A percentile compares a stretch with the other conserved stretches of the same genome.
phyloP scores from a whole-genome alignment of 2,888 invertebrate species.

The Drosophila hawaiiensis region DNA sequence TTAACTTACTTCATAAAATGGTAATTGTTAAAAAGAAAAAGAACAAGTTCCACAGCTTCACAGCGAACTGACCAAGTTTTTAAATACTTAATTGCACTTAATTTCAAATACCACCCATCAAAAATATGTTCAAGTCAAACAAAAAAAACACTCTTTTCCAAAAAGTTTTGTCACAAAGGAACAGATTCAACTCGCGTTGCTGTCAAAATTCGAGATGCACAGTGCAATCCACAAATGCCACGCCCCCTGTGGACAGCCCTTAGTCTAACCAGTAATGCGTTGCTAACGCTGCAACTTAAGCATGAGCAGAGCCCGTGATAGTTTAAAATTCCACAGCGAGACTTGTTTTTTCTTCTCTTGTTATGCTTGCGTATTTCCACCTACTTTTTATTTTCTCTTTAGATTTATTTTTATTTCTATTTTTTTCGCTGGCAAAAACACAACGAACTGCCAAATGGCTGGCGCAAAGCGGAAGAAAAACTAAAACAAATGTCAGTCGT shows the following conservation, averaged over 20 bases:
- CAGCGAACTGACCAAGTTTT: not conserved
- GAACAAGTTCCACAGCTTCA: not conserved
- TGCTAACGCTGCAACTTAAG: conserved; percentile 38
- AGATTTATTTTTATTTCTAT: conserved; percentile 25
- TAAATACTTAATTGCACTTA: not conserved
- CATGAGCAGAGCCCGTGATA: conserved; percentile 64
- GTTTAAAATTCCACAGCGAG: conserved; percentile 66
- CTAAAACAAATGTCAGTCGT: conserved; percentile 80
- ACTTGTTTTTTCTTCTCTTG: conserved; percentile 19
- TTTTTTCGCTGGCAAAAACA: conserved; percentile 58
- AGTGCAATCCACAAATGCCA: conserved; percentile 15
- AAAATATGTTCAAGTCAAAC: not conserved
- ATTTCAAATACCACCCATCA: not conserved
- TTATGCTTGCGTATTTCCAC: conserved; percentile 63
- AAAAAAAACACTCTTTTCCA: not conserved
- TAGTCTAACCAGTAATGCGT: conserved; percentile 21
- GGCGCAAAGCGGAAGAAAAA: conserved; percentile 80
- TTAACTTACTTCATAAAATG: not conserved
- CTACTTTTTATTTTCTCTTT: conserved; percentile 20
- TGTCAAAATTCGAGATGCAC: conserved; percentile 6
- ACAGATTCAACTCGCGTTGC: not conserved
- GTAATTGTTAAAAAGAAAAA: not conserved
- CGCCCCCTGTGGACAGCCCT: not conserved
- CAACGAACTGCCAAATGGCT: conserved; percentile 78
- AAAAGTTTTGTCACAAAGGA: not conserved